Base-by-base conservation (phyloP, 1,140 invertebrate genomes). In the Zaprionus africanus region DNA sequence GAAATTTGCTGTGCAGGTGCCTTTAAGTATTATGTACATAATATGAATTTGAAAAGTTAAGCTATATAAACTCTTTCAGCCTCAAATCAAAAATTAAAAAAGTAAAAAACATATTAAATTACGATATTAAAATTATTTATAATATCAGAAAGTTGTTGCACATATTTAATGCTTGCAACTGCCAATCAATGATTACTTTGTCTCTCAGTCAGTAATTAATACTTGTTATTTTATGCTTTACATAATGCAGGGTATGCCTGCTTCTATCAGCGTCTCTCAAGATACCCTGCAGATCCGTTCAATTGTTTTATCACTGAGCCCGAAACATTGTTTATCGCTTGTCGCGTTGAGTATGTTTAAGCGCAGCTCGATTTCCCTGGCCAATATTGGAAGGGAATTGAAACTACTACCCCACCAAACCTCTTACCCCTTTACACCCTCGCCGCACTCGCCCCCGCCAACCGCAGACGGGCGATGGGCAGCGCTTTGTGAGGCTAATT, bases 401-500 rank as follows among this genome's bases (percentile, higher is more conserved):
- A 12, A 13, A 12, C 4, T n/a, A n/a, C n/a, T n/a, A n/a, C n/a
- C n/a, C n/a, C n/a, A n/a, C n/a, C n/a, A n/a, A n/a, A n/a, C n/a
- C n/a, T n/a, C n/a, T n/a, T n/a, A n/a, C 38, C 17, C 17, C 9
- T 9, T 13, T 4, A 12, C 19, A 1, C 9, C 19, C 17, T 1
- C 15, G 4, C 1, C 38, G n/a, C n/a, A n/a, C n/a, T n/a, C n/a
- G n/a, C n/a, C n/a, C n/a, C n/a, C 15, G 4, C 1, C 38, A 41
- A 11, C 31, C 31, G 9, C 31, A 34, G 9, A 34, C 31, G 5
- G 15, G 15, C 5, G 38, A n/a, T 15, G 38, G 38, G 15, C 46
- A 49, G n/a, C 46, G 46, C 19, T 70, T 62, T 31, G 59, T 22
- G n/a, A 26, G 49, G 36, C 68, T 56, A 46, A 63, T 70, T 64